phyloP scores from a whole-genome alignment of 2,888 invertebrate species.

The Latheticus oryzae region DNA sequence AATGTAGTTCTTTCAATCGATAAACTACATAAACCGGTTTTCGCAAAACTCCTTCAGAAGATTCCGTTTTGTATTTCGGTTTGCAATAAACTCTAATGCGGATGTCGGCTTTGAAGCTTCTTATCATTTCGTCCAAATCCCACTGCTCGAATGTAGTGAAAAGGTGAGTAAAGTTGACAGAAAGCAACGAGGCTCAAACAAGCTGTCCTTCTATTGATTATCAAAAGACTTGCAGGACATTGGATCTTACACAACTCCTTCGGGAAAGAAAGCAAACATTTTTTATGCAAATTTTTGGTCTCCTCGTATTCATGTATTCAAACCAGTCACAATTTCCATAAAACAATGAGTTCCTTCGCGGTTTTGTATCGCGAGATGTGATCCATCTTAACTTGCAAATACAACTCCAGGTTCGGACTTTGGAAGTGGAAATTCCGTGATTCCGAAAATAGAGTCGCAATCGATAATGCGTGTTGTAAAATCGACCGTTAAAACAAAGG shows the following conservation, averaged over 20 bases:
- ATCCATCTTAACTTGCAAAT: slow-evolving; percentile 58
- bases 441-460: slow-evolving; percentile 17
- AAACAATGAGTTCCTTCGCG: slow-evolving; percentile 40
- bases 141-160: slow-evolving; percentile 33
- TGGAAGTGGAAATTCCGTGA: slow-evolving; percentile 23
- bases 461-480: slow-evolving; percentile 21
- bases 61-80: slow-evolving; percentile 24
- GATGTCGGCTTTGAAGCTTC: slow-evolving; percentile 37
- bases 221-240: too few relatives aligned
- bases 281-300: slow-evolving; percentile 4
- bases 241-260: too few relatives aligned
- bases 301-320: slow-evolving; percentile 42
- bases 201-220: slow-evolving; percentile 45
- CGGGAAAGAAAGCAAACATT: too few relatives aligned
- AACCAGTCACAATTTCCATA: slow-evolving; percentile 38
- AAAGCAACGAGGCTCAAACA: slow-evolving; percentile 43
- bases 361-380: slow-evolving; percentile 54
- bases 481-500: slow-evolving; percentile 13
- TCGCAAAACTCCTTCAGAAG: slow-evolving; percentile 5
- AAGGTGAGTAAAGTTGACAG: slow-evolving; percentile 47
- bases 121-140: slow-evolving; percentile 36
- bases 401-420: slow-evolving; percentile 20
- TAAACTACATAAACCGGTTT: slow-evolving; percentile 2
- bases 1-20: slow-evolving; percentile 20
- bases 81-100: slow-evolving; percentile 30